These are phyloP conservation scores for Carassius auratus DNA, from an alignment of 2,113 vertebrate genomes.

Conservation along the genomic window DNA sequence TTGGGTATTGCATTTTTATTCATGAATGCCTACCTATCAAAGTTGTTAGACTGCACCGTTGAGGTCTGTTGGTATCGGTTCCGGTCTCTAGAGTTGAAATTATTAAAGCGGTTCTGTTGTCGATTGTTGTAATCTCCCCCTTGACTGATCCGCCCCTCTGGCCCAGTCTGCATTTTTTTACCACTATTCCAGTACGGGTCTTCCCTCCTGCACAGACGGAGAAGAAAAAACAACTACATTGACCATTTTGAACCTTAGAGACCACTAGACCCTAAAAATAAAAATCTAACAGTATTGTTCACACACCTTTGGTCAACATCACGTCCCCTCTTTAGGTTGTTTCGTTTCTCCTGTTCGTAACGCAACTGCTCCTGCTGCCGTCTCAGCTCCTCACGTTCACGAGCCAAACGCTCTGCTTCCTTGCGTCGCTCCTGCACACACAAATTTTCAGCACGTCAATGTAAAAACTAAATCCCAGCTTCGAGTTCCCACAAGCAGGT, in stretches of 20 bases:
- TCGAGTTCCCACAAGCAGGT: too few relatives aligned
- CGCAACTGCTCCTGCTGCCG: slow-evolving; percentile 97
- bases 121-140: slow-evolving; percentile 85
- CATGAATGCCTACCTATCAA: slow-evolving; percentile 82
- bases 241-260: background rate
- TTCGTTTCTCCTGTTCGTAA: slow-evolving; percentile 95
- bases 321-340: slow-evolving; percentile 90
- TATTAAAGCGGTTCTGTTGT: slow-evolving; percentile 89
- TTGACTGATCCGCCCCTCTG: slow-evolving; percentile 85
- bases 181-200: slow-evolving; percentile 91
- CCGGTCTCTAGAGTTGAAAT: slow-evolving; percentile 87
- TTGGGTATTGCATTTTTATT: background rate
- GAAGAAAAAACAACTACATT: slow-evolving; percentile 8
- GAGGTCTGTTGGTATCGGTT: slow-evolving; percentile 84
- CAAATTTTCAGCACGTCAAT: background rate
- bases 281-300: background rate
- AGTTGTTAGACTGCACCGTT: slow-evolving; percentile 80
- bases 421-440: slow-evolving; percentile 88
- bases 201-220: slow-evolving; percentile 80
- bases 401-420: slow-evolving; percentile 91
- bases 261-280: background rate
- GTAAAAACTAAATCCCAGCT: background rate
- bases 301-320: slow-evolving; percentile 91
- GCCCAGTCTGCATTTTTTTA: slow-evolving; percentile 89
- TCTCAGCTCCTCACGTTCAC: slow-evolving; percentile 91